These are phyloP conservation scores for Gambusia yucatana DNA, from an alignment of 2,797 vertebrate species.

Conservation along the genomic window DNA sequence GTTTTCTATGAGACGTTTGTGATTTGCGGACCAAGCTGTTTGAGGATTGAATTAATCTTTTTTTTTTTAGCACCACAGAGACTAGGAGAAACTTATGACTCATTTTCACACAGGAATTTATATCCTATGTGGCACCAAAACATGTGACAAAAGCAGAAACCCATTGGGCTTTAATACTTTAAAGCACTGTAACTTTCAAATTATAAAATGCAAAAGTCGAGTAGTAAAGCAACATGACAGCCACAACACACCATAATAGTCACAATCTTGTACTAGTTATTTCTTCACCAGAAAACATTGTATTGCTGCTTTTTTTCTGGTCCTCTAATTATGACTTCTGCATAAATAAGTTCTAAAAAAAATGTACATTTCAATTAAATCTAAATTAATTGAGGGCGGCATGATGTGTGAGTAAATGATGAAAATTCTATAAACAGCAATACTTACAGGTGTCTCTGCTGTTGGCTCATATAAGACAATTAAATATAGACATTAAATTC, in stretches of 20 bases:
- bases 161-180: conserved; percentile 1
- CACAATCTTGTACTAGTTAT: neutral
- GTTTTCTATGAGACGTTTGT: neutral
- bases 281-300: neutral
- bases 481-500: neutral
- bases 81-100: conserved; percentile 4
- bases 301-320: neutral
- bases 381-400: neutral
- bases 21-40: neutral
- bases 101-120: conserved; percentile 6
- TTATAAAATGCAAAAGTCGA: neutral
- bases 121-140: conserved; percentile 2
- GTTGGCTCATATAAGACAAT: neutral
- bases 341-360: neutral
- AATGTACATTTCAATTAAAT: neutral
- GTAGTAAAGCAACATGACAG: conserved; percentile 1
- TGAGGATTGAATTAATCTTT: conserved; percentile 6
- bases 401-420: neutral
- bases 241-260: neutral
- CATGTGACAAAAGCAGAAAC: conserved; percentile 8
- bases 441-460: neutral
- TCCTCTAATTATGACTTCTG: neutral
- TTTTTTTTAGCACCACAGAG: conserved; percentile 7
- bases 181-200: neutral
- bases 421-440: neutral